Evolutionary conservation across 2,113 vertebrate genomes (phyloP).

Genomic region (Ovis aries): ARS-UI_Ramb_v3.0 NC_056069.1:57321501-57322000

Average conservation of each 20-base stretch:
- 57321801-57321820: not conserved
- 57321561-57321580: not conserved
- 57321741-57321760: not conserved
- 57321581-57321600: not conserved
- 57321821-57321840: not conserved
- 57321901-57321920: not conserved
- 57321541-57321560: not conserved
- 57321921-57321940: not conserved
- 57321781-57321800: not conserved
- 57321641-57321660: not conserved
- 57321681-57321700: rapidly evolving
- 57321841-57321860: not conserved
- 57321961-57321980: not conserved
- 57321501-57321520: not conserved
- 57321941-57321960: not conserved
- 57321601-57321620: not conserved
- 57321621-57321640: not conserved
- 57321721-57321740: not conserved
- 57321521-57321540: not conserved
- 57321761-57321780: not conserved
- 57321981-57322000: not conserved
- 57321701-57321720: not conserved
- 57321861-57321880: not conserved
- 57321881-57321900: not conserved
- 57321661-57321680: not conserved